A percentile compares a stretch with the other conserved stretches of the same genome.
phyloP scores from a whole-genome alignment of 2,888 invertebrate species.

The Trichogramma dendrolimi region DNA sequence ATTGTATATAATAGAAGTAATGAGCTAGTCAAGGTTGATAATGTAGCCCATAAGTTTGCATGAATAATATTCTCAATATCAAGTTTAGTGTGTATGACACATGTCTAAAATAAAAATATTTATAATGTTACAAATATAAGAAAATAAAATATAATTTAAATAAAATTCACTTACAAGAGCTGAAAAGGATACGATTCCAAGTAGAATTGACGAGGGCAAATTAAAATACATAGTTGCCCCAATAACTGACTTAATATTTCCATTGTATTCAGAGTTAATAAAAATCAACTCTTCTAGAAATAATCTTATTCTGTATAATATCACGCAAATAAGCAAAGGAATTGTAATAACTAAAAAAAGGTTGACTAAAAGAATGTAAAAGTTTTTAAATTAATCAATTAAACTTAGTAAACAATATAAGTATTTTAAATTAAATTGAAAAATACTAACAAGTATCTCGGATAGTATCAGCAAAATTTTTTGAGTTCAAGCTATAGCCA shows the following conservation, averaged over 20 bases:
- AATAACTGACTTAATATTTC: conserved; percentile 4
- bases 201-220: conserved; percentile 8
- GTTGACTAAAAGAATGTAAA: conserved; percentile 4
- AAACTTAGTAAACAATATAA: neutral
- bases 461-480: neutral
- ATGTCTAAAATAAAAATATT: conserved; percentile 10
- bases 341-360: conserved; percentile 1
- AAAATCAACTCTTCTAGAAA: conserved; percentile 18
- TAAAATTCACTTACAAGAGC: conserved; percentile 16
- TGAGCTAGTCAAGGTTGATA: conserved; percentile 13
- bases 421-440: neutral
- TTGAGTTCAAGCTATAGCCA: neutral
- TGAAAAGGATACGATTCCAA: conserved; percentile 6
- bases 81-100: conserved; percentile 5
- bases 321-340: neutral
- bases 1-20: conserved; percentile 9
- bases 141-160: neutral
- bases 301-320: conserved; percentile 5
- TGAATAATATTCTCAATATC: conserved; percentile 2
- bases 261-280: conserved; percentile 12
- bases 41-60: conserved; percentile 1
- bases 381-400: neutral
- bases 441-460: conserved; percentile 14
- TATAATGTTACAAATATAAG: neutral
- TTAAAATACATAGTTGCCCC: conserved; percentile 20